Conservation (phyloP, 2,113 vertebrate genomes). For the Orientallactaga bullata region DNA sequence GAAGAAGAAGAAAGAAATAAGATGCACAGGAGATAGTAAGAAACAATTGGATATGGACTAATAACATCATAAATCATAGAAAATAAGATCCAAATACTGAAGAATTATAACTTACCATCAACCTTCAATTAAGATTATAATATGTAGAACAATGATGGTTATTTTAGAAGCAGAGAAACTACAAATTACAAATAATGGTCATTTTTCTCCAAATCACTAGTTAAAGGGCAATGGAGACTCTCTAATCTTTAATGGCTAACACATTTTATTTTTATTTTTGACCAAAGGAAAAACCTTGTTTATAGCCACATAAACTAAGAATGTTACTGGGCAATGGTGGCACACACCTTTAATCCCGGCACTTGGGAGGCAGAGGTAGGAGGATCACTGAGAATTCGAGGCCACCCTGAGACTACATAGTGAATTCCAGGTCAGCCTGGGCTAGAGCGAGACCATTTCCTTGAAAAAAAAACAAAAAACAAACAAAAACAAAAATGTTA, state of each 20-base stretch:
- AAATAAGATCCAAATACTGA: conserved; percentile 41
- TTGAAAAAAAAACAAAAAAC: too few relatives aligned
- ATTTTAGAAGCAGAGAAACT: conserved; percentile 48
- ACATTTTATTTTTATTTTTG: conserved; percentile 30
- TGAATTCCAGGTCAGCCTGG: too few relatives aligned
- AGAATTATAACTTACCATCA: conserved; percentile 48
- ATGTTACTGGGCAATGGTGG: not conserved
- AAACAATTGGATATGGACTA: not conserved
- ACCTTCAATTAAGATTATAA: conserved; percentile 29
- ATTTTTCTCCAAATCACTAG: conserved; percentile 32
- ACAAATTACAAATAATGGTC: conserved; percentile 33
- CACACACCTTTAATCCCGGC: too few relatives aligned
- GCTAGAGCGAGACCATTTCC: too few relatives aligned
- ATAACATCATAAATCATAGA: conserved; percentile 39
- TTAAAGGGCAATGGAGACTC: conserved; percentile 39
- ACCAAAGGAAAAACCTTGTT: conserved; percentile 35
- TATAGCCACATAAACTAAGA: conserved; percentile 58
- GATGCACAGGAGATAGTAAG: not conserved
- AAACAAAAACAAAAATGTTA: too few relatives aligned
- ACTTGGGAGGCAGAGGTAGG: too few relatives aligned
- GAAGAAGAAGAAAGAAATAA: conserved; percentile 3
- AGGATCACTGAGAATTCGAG: too few relatives aligned
- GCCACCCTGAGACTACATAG: too few relatives aligned
- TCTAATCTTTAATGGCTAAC: not conserved
- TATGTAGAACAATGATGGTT: conserved; percentile 14